phyloP scores from a whole-genome alignment of 2,888 invertebrate species.

The Hemithea aestivaria region DNA sequence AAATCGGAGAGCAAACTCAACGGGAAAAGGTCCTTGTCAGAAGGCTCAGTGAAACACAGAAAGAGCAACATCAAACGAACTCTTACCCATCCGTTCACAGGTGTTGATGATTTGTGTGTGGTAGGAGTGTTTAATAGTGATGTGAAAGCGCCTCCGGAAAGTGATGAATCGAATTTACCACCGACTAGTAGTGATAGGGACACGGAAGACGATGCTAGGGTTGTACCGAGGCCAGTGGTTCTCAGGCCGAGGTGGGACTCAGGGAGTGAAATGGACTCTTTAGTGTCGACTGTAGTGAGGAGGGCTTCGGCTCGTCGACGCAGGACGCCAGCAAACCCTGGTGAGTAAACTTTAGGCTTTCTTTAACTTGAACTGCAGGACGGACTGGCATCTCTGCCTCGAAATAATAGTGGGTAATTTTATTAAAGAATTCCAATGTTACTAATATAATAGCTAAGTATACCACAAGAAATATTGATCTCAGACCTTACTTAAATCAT shows the following conservation, averaged over 20 bases:
- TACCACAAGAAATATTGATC: too few relatives aligned
- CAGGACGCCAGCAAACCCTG: conserved; percentile 70
- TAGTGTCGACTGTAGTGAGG: conserved; percentile 81
- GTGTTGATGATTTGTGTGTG: conserved; percentile 60
- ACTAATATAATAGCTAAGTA: too few relatives aligned
- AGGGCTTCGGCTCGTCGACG: conserved; percentile 80
- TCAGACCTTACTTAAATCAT: too few relatives aligned
- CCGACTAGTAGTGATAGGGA: conserved; percentile 74
- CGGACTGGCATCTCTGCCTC: too few relatives aligned
- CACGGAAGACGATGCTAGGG: conserved; percentile 68
- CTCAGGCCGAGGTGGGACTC: conserved; percentile 69
- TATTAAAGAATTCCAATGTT: too few relatives aligned
- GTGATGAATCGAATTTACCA: conserved; percentile 71
- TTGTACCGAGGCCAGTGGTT: conserved; percentile 46
- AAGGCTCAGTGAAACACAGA: conserved; percentile 70
- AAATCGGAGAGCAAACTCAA: conserved; percentile 61
- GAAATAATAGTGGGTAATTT: too few relatives aligned
- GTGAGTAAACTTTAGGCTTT: conserved; percentile 36
- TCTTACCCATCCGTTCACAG: conserved; percentile 70
- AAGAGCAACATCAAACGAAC: conserved; percentile 73
- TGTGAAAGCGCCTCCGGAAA: conserved; percentile 59
- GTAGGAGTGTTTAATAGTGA: conserved; percentile 45
- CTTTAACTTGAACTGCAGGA: too few relatives aligned
- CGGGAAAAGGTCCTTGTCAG: conserved; percentile 62
- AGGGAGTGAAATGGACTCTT: conserved; percentile 78